These are phyloP conservation scores for Drosophila peninsularis DNA, from an alignment of 2,888 invertebrate genomes.

Conservation along the genomic window DNA sequence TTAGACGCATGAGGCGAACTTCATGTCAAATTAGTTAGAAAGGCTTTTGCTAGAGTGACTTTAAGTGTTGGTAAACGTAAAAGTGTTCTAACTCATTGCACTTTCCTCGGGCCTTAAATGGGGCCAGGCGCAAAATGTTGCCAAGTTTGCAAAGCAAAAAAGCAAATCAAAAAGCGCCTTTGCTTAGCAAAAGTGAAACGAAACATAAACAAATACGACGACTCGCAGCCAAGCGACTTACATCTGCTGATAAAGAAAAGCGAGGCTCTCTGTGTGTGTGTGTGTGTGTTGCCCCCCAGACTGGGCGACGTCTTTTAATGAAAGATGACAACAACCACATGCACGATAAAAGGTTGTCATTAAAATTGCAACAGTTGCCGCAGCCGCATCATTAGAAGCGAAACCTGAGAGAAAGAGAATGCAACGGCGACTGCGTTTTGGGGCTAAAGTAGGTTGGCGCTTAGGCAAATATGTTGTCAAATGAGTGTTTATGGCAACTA, in stretches of 20 bases:
- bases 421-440: constrained; percentile 31
- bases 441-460: constrained; percentile 65
- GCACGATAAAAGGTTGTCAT: constrained; percentile 72
- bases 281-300: constrained; percentile 12
- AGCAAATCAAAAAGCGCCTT: constrained; percentile 58
- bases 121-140: constrained; percentile 56
- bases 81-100: constrained; percentile 15
- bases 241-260: constrained; percentile 81
- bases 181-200: constrained; percentile 74
- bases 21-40: constrained; percentile 30
- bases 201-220: constrained; percentile 74
- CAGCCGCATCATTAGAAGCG: constrained; percentile 60
- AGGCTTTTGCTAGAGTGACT: not conserved
- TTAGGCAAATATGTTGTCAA: constrained; percentile 64
- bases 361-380: constrained; percentile 67
- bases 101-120: constrained; percentile 41
- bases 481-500: constrained; percentile 38
- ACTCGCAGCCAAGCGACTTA: constrained; percentile 64
- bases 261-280: constrained; percentile 27
- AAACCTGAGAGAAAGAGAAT: no score
- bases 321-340: constrained; percentile 77
- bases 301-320: constrained; percentile 58
- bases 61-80: constrained; percentile 12
- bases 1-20: not conserved
- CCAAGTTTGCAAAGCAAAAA: constrained; percentile 41